A percentile compares a stretch with the other conserved stretches of the same genome.
phyloP scores from a whole-genome alignment of 2,113 vertebrate species.

The Orientallactaga bullata region DNA sequence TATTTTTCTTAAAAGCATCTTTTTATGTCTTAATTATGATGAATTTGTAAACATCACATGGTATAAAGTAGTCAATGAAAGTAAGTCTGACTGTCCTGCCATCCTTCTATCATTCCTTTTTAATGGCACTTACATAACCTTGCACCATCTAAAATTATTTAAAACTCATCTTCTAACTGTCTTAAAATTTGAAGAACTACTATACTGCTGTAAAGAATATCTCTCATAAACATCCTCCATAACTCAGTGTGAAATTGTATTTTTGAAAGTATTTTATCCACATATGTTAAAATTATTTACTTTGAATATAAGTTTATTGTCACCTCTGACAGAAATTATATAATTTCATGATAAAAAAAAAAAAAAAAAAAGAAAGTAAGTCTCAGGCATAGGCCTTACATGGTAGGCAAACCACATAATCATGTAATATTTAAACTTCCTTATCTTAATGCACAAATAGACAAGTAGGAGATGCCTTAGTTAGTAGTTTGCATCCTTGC shows the following conservation, averaged over 20 bases:
- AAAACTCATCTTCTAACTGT: not conserved
- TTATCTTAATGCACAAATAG: not conserved
- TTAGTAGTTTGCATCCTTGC: not conserved
- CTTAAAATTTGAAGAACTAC: slow-evolving; percentile 8
- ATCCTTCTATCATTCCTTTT: not conserved
- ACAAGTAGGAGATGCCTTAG: slow-evolving; percentile 42
- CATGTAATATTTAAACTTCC: not conserved
- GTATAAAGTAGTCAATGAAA: not conserved
- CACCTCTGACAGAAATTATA: not conserved
- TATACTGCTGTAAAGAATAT: not conserved
- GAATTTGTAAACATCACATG: not conserved
- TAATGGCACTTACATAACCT: not conserved
- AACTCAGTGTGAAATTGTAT: not conserved
- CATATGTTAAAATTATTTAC: not conserved
- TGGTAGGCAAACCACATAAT: not conserved
- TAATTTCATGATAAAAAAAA: not conserved
- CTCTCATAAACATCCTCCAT: not conserved
- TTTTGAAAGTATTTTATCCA: not conserved
- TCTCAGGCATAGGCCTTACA: not conserved
- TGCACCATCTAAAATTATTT: not conserved
- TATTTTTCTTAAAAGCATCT: not conserved
- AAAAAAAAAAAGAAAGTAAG: too few relatives aligned
- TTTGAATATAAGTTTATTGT: not conserved
- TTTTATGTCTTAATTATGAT: not conserved
- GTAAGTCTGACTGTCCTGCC: not conserved